A percentile compares a stretch with the other conserved stretches of the same genome.
phyloP scores from a whole-genome alignment of 2,797 vertebrate species.

The Centropyge bicolor region DNA sequence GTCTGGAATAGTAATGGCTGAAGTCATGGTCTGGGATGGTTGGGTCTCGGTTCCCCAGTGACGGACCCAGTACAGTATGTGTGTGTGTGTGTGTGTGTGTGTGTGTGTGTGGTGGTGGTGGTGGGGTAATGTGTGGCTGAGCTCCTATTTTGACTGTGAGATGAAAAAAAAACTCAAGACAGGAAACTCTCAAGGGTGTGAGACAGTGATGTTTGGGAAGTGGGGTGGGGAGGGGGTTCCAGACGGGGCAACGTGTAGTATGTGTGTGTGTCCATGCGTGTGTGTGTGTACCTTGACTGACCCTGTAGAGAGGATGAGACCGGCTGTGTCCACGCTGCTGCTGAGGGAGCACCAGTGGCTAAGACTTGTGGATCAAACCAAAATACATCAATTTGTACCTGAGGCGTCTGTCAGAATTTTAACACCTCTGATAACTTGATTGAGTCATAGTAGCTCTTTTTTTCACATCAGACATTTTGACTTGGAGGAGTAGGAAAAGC shows the following conservation, averaged over 20 bases:
- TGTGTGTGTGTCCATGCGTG: neutral
- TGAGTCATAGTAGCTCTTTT: neutral
- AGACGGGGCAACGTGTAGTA: neutral
- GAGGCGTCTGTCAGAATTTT: neutral
- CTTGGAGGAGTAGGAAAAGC: neutral
- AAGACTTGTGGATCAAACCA: neutral
- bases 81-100: slow-evolving; percentile 13
- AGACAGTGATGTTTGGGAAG: slow-evolving; percentile 23
- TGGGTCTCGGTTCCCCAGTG: slow-evolving; percentile 40
- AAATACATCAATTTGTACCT: neutral
- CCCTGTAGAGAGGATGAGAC: slow-evolving; percentile 1
- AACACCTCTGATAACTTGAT: neutral
- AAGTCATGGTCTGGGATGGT: slow-evolving; percentile 43
- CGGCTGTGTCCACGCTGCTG: slow-evolving; percentile 3
- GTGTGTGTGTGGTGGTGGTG: slow-evolving; percentile 17
- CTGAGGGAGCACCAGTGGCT: neutral
- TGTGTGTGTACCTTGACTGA: neutral
- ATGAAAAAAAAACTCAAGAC: slow-evolving; percentile 26
- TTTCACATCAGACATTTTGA: neutral
- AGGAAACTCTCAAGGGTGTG: slow-evolving; percentile 42
- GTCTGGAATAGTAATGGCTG: slow-evolving; percentile 38
- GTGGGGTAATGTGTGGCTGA: slow-evolving; percentile 22
- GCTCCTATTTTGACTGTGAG: slow-evolving; percentile 39
- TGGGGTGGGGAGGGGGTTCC: neutral
- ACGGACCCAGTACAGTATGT: neutral